Evolutionary conservation across 1,140 invertebrate species (phyloP).

Genomic region (Saccostrea glomerata): DNA sequence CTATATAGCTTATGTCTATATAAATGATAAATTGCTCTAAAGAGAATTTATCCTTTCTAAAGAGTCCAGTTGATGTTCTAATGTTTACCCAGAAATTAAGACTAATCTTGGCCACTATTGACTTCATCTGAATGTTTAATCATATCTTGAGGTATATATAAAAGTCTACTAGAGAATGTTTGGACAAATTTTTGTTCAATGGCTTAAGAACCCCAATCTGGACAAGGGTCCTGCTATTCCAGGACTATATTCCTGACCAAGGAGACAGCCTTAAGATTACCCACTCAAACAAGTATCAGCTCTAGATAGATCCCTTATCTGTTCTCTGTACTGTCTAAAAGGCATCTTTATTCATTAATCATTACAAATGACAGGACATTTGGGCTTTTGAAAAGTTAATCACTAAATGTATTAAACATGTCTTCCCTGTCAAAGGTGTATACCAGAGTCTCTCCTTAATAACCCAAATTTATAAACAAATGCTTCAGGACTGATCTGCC

Average conservation of each 20-base stretch:
- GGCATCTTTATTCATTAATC: constrained; percentile 14
- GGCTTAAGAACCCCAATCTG: not conserved
- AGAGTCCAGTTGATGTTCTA: not conserved
- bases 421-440: not conserved
- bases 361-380: not conserved
- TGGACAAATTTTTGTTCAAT: not conserved
- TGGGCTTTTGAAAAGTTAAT: not conserved
- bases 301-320: not conserved
- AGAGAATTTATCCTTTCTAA: constrained; percentile 25
- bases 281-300: not conserved
- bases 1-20: not conserved
- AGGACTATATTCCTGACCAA: not conserved
- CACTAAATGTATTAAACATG: not conserved
- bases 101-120: constrained; percentile 7
- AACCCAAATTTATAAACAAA: not conserved
- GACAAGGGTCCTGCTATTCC: not conserved
- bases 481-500: not conserved
- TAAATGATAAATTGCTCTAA: constrained; percentile 7
- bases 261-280: not conserved
- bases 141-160: constrained; percentile 3
- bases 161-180: not conserved
- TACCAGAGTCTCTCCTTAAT: not conserved
- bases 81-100: not conserved
- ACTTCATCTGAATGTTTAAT: constrained; percentile 19
- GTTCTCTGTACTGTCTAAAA: not conserved